These are phyloP conservation scores for Butastur rufipennis DNA, from an alignment of 2,113 vertebrate species.

Conservation along the genomic window DNA sequence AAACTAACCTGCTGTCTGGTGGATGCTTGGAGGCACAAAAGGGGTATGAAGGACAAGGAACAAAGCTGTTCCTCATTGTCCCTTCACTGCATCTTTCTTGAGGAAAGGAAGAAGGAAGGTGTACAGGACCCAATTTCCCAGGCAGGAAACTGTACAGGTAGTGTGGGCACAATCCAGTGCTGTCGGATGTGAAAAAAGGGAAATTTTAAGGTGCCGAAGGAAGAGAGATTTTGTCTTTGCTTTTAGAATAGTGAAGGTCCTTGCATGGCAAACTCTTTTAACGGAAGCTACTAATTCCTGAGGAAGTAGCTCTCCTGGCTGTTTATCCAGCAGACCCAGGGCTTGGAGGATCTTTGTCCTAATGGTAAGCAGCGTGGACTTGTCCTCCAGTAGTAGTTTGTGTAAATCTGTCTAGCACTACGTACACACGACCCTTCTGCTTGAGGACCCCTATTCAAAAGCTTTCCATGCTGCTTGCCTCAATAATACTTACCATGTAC, in stretches of 20 bases:
- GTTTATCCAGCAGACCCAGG: neutral
- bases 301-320: neutral
- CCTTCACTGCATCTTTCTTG: neutral
- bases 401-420: neutral
- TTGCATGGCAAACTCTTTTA: neutral
- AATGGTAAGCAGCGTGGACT: neutral
- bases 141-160: neutral
- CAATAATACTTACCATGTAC: fast-evolving
- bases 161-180: too few species aligned
- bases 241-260: neutral
- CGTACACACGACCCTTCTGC: neutral
- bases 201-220: neutral
- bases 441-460: neutral
- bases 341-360: neutral
- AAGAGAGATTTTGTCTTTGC: neutral
- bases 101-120: neutral
- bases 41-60: neutral
- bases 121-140: neutral
- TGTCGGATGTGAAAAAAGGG: neutral
- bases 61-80: neutral
- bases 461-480: neutral
- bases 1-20: neutral
- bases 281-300: neutral
- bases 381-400: neutral
- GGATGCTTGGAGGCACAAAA: neutral